Evolutionary conservation across 2,888 invertebrate species (phyloP).

Genomic region (Agapostemon virescens): DNA sequence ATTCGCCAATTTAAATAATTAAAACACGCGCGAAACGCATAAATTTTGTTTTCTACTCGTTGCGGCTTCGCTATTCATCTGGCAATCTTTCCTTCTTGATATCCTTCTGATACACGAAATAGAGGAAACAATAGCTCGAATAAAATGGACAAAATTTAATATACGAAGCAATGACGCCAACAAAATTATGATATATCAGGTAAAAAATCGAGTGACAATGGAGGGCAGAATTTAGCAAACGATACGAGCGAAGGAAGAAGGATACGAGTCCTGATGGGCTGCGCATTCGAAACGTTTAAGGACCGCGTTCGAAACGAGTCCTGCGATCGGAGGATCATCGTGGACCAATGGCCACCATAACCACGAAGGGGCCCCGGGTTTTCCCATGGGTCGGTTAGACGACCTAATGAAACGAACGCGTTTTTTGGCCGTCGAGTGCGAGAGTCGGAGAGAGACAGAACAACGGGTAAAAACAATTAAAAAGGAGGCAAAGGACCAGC

Average conservation of each 20-base stretch:
- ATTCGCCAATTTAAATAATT: no score
- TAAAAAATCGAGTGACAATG: no score
- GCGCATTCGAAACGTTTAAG: not conserved
- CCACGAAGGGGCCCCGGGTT: constrained; percentile 11
- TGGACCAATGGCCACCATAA: constrained; percentile 10
- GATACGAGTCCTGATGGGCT: not conserved
- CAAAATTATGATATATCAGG: no score
- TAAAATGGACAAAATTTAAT: no score
- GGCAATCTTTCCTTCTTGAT: no score
- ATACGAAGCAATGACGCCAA: no score
- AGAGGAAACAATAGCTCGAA: no score
- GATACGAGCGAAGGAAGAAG: not conserved
- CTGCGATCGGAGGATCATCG: not conserved
- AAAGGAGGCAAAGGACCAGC: constrained; percentile 68
- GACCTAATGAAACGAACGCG: constrained; percentile 74
- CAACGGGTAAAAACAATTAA: constrained; percentile 71
- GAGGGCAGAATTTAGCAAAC: no score
- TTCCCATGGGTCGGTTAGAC: constrained; percentile 51
- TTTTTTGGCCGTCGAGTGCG: constrained; percentile 43
- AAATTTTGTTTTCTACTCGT: no score
- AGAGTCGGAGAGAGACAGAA: constrained; percentile 17
- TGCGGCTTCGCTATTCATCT: no score
- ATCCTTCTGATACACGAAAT: no score
- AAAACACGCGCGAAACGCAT: no score
- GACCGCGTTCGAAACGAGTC: not conserved